Percentiles rank a stretch among this genome's conserved stretches.
phyloP scores from a whole-genome alignment of 2,113 vertebrate genomes.

The Centropristis striata region DNA sequence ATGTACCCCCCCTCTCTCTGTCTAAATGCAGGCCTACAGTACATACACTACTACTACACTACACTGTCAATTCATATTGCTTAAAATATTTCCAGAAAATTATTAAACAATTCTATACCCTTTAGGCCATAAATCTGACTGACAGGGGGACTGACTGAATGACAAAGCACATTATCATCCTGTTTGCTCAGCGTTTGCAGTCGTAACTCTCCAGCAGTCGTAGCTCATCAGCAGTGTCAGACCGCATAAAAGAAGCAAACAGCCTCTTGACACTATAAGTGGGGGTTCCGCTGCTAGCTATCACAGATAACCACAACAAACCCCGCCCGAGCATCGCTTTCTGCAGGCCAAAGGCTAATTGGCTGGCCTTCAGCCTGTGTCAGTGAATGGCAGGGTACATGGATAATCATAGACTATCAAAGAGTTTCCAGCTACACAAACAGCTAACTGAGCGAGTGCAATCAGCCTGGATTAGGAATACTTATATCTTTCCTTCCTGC shows the following conservation, averaged over 20 bases:
- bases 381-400: slow-evolving; percentile 39
- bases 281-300: slow-evolving; percentile 65
- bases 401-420: slow-evolving; percentile 64
- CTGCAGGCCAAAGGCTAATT: slow-evolving; percentile 75
- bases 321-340: slow-evolving; percentile 57
- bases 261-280: slow-evolving; percentile 72
- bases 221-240: slow-evolving; percentile 60
- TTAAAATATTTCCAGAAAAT: slow-evolving; percentile 17
- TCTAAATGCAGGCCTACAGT: background rate
- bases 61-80: background rate
- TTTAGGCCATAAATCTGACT: slow-evolving; percentile 30
- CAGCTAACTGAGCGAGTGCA: slow-evolving; percentile 19
- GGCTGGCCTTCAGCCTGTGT: slow-evolving; percentile 58
- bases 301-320: slow-evolving; percentile 65
- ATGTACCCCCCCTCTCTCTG: background rate
- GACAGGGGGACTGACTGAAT: slow-evolving; percentile 46
- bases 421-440: slow-evolving; percentile 39
- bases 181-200: slow-evolving; percentile 49
- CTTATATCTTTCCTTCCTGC: background rate
- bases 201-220: slow-evolving; percentile 43
- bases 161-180: slow-evolving; percentile 56
- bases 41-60: slow-evolving; percentile 1
- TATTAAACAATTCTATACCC: slow-evolving; percentile 13
- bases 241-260: slow-evolving; percentile 51
- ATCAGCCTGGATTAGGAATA: slow-evolving; percentile 28